Base-by-base conservation (phyloP, 1,140 invertebrate species). In the Drosophila pseudoananassae region DNA sequence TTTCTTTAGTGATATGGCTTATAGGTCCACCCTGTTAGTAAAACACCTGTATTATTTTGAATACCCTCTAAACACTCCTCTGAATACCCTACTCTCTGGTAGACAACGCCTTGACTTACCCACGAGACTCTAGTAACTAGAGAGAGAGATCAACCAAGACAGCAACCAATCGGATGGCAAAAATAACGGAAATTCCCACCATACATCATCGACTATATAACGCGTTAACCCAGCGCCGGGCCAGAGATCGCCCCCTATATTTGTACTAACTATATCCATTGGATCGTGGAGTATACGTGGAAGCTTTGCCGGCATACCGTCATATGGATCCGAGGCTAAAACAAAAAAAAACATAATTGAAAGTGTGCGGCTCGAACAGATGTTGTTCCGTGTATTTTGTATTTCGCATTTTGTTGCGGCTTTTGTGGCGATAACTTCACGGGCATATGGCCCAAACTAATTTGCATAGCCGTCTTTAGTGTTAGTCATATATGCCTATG, bases 101-200 rank as follows among this genome's bases (percentile, higher is more conserved):
- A 63, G 73, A 25, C 74, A 76, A 75, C 59, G 15, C 38, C 40
- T 66, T 53, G 56, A 43, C 43, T 12, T 38, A n/a, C 38, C 43
- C 29, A 33, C 20, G 5, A 17, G 25, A 27, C 5, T 27, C 25
- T 27, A 27, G 25, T 6, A 5, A 6, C n/a, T 50, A 45, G 65
- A 55, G 65, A 68, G 61, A 66, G 61, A 55, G 63, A 68, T 57
- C 70, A 2, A 20, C n/a, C 14, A 43, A 40, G 38, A 51, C 15
- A 17, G 31, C 76, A 45, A 65, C 65, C 79, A 73, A 82, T 78
- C 65, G 64, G 54, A 72, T 72, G 57, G 55, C 54, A 56, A 75
- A 68, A 51, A 14, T 82, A 76, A 76, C 83, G 83, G 83, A 87
- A 87, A 88, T 87, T 88, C 83, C 83, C 83, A 87, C 70, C 65